These are phyloP conservation scores for Condylura cristata DNA, from an alignment of 2,113 vertebrate species.

Conservation along the genomic window DNA sequence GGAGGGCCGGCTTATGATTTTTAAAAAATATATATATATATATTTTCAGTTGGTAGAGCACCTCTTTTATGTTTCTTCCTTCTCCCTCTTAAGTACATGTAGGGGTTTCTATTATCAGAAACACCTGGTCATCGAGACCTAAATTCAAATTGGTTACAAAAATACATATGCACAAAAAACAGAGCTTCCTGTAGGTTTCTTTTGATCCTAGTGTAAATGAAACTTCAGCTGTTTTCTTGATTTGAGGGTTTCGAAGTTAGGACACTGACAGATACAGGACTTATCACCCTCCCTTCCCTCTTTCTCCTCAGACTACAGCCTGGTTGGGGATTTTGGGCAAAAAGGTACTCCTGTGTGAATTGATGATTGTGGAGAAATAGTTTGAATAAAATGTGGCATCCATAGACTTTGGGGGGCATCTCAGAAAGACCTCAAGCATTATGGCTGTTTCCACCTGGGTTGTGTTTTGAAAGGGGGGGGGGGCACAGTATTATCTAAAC, in stretches of 20 bases:
- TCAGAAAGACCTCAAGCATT: background rate
- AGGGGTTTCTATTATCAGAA: constrained; percentile 55
- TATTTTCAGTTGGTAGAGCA: constrained; percentile 7
- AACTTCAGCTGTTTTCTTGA: constrained; percentile 76
- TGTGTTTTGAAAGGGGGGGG: background rate
- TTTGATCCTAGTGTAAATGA: constrained; percentile 79
- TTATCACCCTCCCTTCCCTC: constrained; percentile 66
- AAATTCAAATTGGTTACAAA: constrained; percentile 66
- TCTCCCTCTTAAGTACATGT: background rate
- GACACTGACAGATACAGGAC: constrained; percentile 41
- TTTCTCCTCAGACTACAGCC: constrained; percentile 28
- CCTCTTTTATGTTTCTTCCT: constrained; percentile 14
- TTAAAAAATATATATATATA: background rate
- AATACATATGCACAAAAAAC: constrained; percentile 70
- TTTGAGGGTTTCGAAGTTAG: constrained; percentile 69
- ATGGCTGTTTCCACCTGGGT: background rate
- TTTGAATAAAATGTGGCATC: constrained; percentile 45
- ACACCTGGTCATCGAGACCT: constrained; percentile 72
- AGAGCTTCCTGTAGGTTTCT: constrained; percentile 76
- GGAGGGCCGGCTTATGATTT: too few species aligned
- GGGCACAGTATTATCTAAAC: background rate
- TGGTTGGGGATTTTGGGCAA: constrained; percentile 51
- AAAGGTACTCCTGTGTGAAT: constrained; percentile 24
- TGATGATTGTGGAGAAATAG: constrained; percentile 53
- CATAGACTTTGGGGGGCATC: background rate